Evolutionary conservation across 2,113 vertebrate species (phyloP).

Genomic region (Microcebus murinus): DNA sequence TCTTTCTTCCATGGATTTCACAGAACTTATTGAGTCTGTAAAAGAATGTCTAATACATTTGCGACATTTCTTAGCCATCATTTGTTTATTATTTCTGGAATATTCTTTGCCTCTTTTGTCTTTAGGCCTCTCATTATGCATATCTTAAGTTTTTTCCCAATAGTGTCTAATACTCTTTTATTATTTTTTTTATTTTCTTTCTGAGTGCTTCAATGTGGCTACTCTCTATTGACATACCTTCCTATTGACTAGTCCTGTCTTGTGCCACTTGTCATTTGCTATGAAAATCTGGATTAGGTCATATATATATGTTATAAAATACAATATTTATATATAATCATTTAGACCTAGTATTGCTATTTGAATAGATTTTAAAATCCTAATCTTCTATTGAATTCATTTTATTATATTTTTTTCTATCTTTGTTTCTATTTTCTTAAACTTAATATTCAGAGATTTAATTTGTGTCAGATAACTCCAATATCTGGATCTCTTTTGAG

Average conservation of each 20-base stretch:
- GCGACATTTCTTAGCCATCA: background rate
- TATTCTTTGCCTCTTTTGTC: background rate
- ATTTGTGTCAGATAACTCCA: background rate
- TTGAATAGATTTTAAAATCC: background rate
- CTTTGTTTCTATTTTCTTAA: background rate
- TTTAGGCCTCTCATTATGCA: background rate
- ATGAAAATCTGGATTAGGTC: background rate
- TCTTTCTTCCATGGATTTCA: background rate
- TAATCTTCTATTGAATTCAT: background rate
- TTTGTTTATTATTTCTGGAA: background rate
- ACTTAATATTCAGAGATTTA: background rate
- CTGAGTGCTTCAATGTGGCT: background rate
- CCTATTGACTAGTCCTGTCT: background rate
- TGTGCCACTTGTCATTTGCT: background rate
- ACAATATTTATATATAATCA: background rate
- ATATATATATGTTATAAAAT: background rate
- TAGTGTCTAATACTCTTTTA: background rate
- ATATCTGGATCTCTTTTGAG: background rate
- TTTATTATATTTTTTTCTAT: background rate
- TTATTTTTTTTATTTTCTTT: background rate
- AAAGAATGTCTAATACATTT: background rate
- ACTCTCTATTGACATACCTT: background rate
- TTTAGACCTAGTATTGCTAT: background rate
- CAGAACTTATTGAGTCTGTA: background rate
- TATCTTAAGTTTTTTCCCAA: background rate